Evolutionary conservation across 1,140 invertebrate genomes (phyloP).

Genomic region (Phortica variegata): DNA sequence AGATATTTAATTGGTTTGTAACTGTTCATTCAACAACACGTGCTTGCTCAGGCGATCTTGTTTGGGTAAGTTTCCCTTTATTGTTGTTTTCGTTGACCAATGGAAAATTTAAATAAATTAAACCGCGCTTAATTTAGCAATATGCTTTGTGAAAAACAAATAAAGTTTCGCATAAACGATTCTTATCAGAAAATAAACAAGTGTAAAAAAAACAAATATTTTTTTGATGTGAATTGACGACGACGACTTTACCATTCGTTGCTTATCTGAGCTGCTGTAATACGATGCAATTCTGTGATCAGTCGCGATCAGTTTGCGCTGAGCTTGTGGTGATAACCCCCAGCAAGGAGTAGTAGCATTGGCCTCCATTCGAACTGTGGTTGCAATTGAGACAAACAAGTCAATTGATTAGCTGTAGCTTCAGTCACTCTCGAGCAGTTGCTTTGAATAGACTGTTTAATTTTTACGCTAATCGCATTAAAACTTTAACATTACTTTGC

Average conservation of each 20-base stretch:
- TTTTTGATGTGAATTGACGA: conserved; percentile 20
- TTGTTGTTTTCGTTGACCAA: too few species aligned
- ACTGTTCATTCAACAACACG: too few species aligned
- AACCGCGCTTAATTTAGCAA: too few species aligned
- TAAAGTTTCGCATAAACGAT: conserved; percentile 30
- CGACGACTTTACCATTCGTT: conserved; percentile 26
- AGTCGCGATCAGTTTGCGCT: conserved; percentile 10
- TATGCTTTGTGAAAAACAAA: conserved; percentile 16
- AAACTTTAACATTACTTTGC: conserved; percentile 4
- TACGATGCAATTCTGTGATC: conserved; percentile 17
- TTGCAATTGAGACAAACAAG: conserved; percentile 21
- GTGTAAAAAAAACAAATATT: conserved; percentile 24
- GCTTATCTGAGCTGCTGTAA: conserved; percentile 27
- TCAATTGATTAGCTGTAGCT: conserved; percentile 23
- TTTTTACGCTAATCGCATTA: background rate
- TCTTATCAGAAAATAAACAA: conserved; percentile 27
- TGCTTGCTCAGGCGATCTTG: too few species aligned
- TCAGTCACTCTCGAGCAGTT: conserved; percentile 14
- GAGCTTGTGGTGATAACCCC: conserved; percentile 34
- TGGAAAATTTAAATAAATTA: too few species aligned
- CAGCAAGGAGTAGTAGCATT: background rate
- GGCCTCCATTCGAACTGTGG: background rate
- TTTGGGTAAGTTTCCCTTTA: too few species aligned
- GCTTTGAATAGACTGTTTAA: conserved; percentile 4
- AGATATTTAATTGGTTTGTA: too few species aligned